Conservation (phyloP, 2,888 invertebrate species). For the Drosophila infuscata region DNA sequence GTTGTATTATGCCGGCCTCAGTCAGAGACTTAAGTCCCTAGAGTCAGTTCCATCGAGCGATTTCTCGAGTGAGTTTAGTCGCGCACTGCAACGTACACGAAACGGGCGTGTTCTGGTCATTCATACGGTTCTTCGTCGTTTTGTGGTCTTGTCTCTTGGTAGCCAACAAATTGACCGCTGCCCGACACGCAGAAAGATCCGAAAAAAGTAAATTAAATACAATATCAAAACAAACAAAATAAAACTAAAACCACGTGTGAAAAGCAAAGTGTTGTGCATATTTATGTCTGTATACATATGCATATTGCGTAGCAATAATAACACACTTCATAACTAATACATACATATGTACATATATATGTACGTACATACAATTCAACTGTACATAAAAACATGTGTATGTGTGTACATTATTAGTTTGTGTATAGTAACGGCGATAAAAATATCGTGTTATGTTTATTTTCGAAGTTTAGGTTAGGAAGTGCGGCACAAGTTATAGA, state of each 20-base stretch:
- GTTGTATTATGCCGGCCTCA: slow-evolving; percentile 42
- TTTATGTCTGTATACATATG: neutral
- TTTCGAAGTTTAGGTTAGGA: slow-evolving; percentile 46
- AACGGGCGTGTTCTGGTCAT: slow-evolving; percentile 47
- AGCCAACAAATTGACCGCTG: slow-evolving; percentile 26
- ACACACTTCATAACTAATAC: slow-evolving; percentile 17
- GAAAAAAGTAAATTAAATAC: slow-evolving; percentile 54
- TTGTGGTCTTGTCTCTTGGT: slow-evolving; percentile 33
- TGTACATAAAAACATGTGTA: slow-evolving; percentile 1
- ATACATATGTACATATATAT: slow-evolving; percentile 1
- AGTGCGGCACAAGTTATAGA: slow-evolving; percentile 25
- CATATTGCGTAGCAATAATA: slow-evolving; percentile 35
- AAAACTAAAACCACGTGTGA: slow-evolving; percentile 27
- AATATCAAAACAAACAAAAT: slow-evolving; percentile 19
- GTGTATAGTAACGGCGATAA: slow-evolving; percentile 59
- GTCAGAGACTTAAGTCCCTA: slow-evolving; percentile 42
- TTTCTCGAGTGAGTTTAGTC: slow-evolving; percentile 62
- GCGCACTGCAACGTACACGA: slow-evolving; percentile 54
- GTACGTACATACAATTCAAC: neutral
- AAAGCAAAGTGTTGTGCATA: slow-evolving; percentile 6
- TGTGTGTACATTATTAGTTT: slow-evolving; percentile 28
- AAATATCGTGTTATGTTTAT: slow-evolving; percentile 52
- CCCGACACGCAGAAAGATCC: slow-evolving; percentile 27
- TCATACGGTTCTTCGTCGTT: slow-evolving; percentile 30
- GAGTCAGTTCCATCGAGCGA: slow-evolving; percentile 49